phyloP scores from a whole-genome alignment of 2,888 invertebrate species.

The Ophion ventricosus region DNA sequence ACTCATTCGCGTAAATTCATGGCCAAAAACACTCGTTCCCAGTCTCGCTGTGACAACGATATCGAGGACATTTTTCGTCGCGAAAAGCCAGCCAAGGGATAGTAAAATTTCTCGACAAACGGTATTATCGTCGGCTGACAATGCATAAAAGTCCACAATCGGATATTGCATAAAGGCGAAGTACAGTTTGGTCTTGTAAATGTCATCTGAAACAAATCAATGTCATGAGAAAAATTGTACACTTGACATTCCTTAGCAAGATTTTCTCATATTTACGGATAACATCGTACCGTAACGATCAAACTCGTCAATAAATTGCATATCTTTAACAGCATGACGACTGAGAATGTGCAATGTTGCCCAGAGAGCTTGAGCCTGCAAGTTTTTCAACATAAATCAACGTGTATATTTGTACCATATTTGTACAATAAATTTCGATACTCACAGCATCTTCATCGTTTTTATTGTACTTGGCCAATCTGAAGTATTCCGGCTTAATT shows the following conservation, averaged over 20 bases:
- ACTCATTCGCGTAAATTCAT: slow-evolving; percentile 71
- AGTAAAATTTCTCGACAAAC: slow-evolving; percentile 79
- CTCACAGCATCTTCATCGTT: slow-evolving; percentile 77
- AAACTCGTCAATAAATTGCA: slow-evolving; percentile 65
- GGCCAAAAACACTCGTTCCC: slow-evolving; percentile 72
- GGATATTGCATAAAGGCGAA: slow-evolving; percentile 79
- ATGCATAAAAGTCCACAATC: slow-evolving; percentile 79
- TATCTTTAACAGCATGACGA: slow-evolving; percentile 63
- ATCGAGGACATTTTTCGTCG: slow-evolving; percentile 74
- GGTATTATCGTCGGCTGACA: slow-evolving; percentile 68
- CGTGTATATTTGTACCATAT: slow-evolving; percentile 16
- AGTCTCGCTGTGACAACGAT: slow-evolving; percentile 71
- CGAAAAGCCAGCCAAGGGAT: slow-evolving; percentile 80
- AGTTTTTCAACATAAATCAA: not conserved
- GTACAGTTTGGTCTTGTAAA: slow-evolving; percentile 77
- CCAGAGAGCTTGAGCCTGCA: slow-evolving; percentile 75
- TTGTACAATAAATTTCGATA: slow-evolving; percentile 41
- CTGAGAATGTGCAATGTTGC: slow-evolving; percentile 73
- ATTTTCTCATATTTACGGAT: not conserved
- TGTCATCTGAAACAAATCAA: slow-evolving; percentile 69
- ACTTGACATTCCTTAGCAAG: not conserved
- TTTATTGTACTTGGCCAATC: slow-evolving; percentile 79
- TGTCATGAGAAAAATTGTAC: slow-evolving; percentile 23
- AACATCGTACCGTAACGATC: slow-evolving; percentile 69
- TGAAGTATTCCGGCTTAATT: slow-evolving; percentile 80